A percentile compares a stretch with the other conserved stretches of the same genome.
Evolutionary conservation across 1,140 invertebrate species (phyloP).

Genomic region (Aphaenogaster ashmeadi): DNA sequence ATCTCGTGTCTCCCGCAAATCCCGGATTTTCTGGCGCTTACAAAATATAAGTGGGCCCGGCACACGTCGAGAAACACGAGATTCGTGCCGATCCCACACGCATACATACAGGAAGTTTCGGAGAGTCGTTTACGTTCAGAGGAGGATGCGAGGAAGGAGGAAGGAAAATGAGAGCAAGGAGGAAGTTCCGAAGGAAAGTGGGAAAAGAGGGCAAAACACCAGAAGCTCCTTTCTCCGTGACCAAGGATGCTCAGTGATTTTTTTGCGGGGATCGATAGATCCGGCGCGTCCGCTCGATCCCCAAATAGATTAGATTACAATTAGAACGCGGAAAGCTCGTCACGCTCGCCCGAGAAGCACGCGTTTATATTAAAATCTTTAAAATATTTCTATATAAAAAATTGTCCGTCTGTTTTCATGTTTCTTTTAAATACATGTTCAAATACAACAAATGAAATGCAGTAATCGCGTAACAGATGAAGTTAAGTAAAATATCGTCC

Average conservation of each 20-base stretch:
- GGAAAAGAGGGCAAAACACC: constrained; percentile 3
- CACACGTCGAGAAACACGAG: constrained; percentile 46
- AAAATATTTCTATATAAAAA: background rate
- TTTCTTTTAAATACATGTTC: constrained; percentile 3
- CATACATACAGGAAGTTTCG: constrained; percentile 7
- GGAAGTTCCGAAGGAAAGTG: background rate
- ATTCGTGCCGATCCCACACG: constrained; percentile 19
- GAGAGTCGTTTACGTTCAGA: background rate
- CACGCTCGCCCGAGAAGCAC: constrained; percentile 44
- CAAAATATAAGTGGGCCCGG: constrained; percentile 76
- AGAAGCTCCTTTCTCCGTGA: constrained; percentile 67
- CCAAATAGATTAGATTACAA: constrained; percentile 84
- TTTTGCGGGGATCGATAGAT: constrained; percentile 80
- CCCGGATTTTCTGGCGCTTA: constrained; percentile 73
- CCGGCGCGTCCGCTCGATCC: constrained; percentile 76
- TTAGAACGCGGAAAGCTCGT: constrained; percentile 81
- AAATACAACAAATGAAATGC: background rate
- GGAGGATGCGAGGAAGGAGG: background rate
- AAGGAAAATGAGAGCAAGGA: background rate
- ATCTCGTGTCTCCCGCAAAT: constrained; percentile 34
- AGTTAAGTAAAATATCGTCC: background rate
- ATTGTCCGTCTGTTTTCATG: background rate
- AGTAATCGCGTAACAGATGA: constrained; percentile 4
- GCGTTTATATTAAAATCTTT: constrained; percentile 11
- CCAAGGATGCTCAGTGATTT: constrained; percentile 85